A percentile compares a stretch with the other conserved stretches of the same genome.
Evolutionary conservation across 2,888 invertebrate species (phyloP).

Genomic region (Diaprepes abbreviatus): DNA sequence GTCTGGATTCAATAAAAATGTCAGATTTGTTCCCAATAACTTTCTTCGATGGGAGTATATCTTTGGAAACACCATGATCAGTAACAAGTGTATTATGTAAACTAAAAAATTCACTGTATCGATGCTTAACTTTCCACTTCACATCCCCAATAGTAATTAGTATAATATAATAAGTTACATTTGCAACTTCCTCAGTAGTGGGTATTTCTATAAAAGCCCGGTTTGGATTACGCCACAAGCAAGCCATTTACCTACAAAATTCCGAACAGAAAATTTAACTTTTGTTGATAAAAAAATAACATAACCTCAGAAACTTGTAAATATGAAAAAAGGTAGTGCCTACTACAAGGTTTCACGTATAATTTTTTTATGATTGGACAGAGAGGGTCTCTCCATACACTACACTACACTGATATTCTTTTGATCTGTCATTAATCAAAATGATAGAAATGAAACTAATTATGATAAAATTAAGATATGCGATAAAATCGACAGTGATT

Average conservation of each 20-base stretch:
- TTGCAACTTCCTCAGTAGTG: slow-evolving; percentile 74
- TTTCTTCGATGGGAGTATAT: slow-evolving; percentile 93
- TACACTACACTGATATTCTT: too few species aligned
- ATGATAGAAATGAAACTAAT: too few species aligned
- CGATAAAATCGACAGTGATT: too few species aligned
- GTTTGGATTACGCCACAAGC: slow-evolving; percentile 78
- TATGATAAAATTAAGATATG: too few species aligned
- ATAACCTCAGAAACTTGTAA: too few species aligned
- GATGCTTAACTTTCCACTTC: slow-evolving; percentile 86
- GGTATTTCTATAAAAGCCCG: slow-evolving; percentile 78
- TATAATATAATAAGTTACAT: slow-evolving; percentile 82
- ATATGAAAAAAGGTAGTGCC: too few species aligned
- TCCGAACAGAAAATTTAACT: too few species aligned
- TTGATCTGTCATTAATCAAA: too few species aligned
- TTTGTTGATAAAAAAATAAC: too few species aligned
- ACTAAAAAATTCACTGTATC: slow-evolving; percentile 92
- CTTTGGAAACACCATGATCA: slow-evolving; percentile 86
- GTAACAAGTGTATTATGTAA: slow-evolving; percentile 86
- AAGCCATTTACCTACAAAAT: slow-evolving; percentile 74
- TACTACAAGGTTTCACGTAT: too few species aligned
- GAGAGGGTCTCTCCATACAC: too few species aligned
- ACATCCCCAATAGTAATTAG: slow-evolving; percentile 78
- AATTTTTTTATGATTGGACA: too few species aligned
- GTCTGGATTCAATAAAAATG: slow-evolving; percentile 87
- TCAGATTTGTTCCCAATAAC: slow-evolving; percentile 91